Conservation (phyloP, 2,113 vertebrate genomes). For the Etheostoma cragini region DNA sequence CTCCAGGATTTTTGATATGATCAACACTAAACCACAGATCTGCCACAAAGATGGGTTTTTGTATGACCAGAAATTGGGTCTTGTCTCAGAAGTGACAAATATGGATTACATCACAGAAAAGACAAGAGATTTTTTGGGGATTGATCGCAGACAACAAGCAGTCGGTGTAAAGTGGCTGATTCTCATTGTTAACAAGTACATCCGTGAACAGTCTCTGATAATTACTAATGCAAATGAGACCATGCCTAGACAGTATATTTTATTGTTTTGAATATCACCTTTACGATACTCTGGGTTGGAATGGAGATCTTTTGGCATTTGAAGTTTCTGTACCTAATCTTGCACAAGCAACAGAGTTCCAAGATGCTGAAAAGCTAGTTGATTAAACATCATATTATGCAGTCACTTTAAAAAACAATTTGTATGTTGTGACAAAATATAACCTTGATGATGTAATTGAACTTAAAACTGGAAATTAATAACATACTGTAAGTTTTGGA, state of each 20-base stretch:
- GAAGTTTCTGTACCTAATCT: too few species aligned
- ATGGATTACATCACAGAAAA: too few species aligned
- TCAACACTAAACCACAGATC: background rate
- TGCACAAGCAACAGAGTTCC: too few species aligned
- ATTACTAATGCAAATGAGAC: background rate
- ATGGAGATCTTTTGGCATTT: background rate
- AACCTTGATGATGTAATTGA: too few species aligned
- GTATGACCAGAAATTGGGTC: conserved; percentile 10
- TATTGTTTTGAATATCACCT: background rate
- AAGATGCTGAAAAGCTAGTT: too few species aligned
- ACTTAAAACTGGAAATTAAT: too few species aligned
- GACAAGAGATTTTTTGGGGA: too few species aligned
- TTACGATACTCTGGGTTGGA: background rate
- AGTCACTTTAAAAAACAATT: too few species aligned
- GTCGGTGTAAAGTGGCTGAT: background rate
- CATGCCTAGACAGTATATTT: background rate
- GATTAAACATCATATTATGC: too few species aligned
- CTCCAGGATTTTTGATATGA: conserved; percentile 8
- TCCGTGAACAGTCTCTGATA: background rate
- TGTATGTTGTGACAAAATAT: too few species aligned
- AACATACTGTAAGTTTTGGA: too few species aligned
- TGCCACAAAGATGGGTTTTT: conserved; percentile 1
- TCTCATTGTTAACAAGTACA: background rate
- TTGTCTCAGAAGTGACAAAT: conserved; percentile 14
- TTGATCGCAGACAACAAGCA: too few species aligned